Evolutionary conservation across 2,113 vertebrate species (phyloP).

Genomic region (Saguinus midas): DNA sequence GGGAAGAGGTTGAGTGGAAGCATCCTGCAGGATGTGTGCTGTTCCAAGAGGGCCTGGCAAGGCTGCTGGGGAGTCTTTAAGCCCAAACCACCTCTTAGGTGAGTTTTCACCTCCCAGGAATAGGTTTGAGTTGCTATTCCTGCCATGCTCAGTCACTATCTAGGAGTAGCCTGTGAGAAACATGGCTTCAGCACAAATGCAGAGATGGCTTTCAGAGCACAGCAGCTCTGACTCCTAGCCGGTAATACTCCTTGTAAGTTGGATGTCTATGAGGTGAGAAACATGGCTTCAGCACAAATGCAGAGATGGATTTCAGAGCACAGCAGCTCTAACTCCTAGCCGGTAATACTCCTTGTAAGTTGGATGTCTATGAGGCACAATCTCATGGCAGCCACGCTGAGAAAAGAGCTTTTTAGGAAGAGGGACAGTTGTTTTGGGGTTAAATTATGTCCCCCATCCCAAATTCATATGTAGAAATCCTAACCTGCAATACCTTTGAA

Average conservation of each 20-base stretch:
- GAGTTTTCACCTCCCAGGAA: not conserved
- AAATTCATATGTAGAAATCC: not conserved
- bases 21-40: not conserved
- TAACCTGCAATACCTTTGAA: not conserved
- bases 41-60: not conserved
- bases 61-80: not conserved
- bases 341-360: not conserved
- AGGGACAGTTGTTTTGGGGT: not conserved
- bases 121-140: not conserved
- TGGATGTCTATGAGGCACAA: not conserved
- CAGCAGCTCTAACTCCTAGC: not conserved
- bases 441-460: not conserved
- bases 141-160: not conserved
- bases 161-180: not conserved
- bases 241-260: not conserved
- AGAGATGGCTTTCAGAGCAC: not conserved
- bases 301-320: not conserved
- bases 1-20: not conserved
- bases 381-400: not conserved
- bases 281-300: not conserved
- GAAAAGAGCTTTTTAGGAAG: not conserved
- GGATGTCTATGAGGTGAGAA: too few species aligned
- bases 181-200: not conserved
- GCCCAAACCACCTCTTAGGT: not conserved
- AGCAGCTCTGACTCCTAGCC: not conserved